These are phyloP conservation scores for Arbacia lixula DNA, from an alignment of 53 echinoderm and acorn worm genomes.

Conservation along the genomic window DNA sequence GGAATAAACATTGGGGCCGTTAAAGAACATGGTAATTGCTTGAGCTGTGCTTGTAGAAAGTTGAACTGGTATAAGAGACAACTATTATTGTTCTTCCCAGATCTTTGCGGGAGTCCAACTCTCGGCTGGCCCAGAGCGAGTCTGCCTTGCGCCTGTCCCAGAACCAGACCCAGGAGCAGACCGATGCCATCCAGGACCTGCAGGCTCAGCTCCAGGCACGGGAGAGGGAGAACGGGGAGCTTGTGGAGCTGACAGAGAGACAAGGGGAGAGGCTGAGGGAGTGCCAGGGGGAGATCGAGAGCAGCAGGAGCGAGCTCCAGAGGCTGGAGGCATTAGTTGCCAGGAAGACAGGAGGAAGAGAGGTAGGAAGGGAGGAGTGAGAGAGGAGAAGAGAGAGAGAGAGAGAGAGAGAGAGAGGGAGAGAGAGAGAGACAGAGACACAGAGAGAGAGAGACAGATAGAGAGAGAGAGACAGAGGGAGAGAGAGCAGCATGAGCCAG, in stretches of 20 bases:
- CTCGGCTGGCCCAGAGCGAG: constrained; percentile 21
- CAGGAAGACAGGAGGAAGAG: constrained; percentile 32
- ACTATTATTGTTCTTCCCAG: not conserved
- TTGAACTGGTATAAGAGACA: no score
- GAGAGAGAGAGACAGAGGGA: no score
- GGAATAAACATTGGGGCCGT: no score
- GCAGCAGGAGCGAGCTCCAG: constrained; percentile 66
- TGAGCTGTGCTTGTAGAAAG: no score
- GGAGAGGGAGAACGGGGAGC: constrained; percentile 74
- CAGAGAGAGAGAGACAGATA: no score
- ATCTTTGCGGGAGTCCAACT: constrained; percentile 20
- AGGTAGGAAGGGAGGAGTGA: no score
- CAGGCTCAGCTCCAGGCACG: constrained; percentile 62
- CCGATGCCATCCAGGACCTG: constrained; percentile 57
- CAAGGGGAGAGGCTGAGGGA: constrained; percentile 77
- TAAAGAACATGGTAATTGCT: no score
- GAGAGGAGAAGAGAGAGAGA: not conserved
- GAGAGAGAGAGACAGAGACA: not conserved
- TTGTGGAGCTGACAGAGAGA: constrained; percentile 71
- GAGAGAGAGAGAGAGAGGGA: not conserved
- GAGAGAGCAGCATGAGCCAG: no score
- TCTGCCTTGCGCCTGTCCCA: constrained; percentile 25
- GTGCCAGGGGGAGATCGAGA: constrained; percentile 84
- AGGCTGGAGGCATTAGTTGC: constrained; percentile 62
- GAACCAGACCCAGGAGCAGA: constrained; percentile 15